Conservation (phyloP, 1,140 invertebrate species). For the Homarus americanus region DNA sequence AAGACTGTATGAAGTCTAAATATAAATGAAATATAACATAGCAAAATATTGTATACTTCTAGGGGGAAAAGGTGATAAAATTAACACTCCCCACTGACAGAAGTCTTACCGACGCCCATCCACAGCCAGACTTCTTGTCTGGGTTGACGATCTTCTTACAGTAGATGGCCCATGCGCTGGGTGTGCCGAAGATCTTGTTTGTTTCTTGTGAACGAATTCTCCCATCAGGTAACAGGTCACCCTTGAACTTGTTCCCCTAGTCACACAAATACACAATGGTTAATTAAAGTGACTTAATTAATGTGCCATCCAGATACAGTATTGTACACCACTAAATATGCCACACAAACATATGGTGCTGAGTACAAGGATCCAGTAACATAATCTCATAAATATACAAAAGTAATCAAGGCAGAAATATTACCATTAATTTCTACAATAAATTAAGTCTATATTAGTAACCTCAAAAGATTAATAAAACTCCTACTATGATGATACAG, state of each 20-base stretch:
- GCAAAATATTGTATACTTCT: no score
- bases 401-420: no score
- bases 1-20: no score
- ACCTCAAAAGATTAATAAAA: neutral
- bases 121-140: slow-evolving; percentile 93
- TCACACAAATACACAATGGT: neutral
- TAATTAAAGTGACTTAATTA: neutral
- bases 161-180: slow-evolving; percentile 94
- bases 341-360: no score
- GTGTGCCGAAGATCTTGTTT: slow-evolving; percentile 91
- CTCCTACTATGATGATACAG: neutral
- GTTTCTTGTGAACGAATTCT: slow-evolving; percentile 93
- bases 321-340: neutral
- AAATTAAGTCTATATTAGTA: neutral
- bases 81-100: no score
- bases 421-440: neutral
- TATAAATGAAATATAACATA: no score
- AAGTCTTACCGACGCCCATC: slow-evolving; percentile 85
- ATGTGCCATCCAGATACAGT: neutral
- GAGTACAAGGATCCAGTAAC: no score
- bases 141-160: slow-evolving; percentile 95
- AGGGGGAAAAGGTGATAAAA: no score
- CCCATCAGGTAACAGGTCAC: slow-evolving; percentile 90
- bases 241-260: slow-evolving; percentile 92
- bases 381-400: no score